Evolutionary conservation across 2,797 vertebrate species (phyloP).

Genomic region (Moxostoma hubbsi): DNA sequence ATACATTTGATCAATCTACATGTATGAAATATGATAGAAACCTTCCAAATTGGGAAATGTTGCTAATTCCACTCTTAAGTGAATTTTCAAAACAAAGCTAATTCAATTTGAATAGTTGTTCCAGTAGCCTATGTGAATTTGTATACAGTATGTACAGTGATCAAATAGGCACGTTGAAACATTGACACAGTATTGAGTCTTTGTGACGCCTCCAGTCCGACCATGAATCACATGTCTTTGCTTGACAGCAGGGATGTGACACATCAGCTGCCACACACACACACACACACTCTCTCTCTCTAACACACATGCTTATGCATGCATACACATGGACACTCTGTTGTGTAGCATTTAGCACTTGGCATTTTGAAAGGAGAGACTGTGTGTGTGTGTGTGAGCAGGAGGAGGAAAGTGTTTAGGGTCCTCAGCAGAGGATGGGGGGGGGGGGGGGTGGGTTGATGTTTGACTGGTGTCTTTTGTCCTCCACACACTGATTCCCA

Average conservation of each 20-base stretch:
- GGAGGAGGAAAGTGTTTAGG: background rate
- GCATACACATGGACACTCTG: constrained; percentile 37
- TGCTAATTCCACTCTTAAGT: no score
- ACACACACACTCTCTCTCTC: no score
- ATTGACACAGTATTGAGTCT: constrained; percentile 71
- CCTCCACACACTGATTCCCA: constrained; percentile 27
- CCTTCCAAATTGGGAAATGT: no score
- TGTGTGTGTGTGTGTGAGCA: background rate
- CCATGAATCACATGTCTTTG: constrained; percentile 78
- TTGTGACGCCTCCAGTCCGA: constrained; percentile 65
- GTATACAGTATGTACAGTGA: constrained; percentile 52
- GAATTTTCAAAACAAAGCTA: no score
- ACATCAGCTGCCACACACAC: constrained; percentile 73
- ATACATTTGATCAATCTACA: no score
- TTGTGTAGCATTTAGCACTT: constrained; percentile 25
- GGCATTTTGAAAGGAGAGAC: constrained; percentile 45
- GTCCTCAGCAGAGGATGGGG: constrained; percentile 15
- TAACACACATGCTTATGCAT: constrained; percentile 24
- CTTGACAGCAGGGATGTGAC: constrained; percentile 79
- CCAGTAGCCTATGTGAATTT: background rate
- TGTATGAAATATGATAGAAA: no score
- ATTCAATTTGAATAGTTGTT: no score
- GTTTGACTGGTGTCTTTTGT: constrained; percentile 52
- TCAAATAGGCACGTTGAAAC: constrained; percentile 73
- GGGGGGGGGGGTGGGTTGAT: constrained; percentile 21